Conservation (phyloP, 2,113 vertebrate species). For the Morphnarchus princeps region DNA sequence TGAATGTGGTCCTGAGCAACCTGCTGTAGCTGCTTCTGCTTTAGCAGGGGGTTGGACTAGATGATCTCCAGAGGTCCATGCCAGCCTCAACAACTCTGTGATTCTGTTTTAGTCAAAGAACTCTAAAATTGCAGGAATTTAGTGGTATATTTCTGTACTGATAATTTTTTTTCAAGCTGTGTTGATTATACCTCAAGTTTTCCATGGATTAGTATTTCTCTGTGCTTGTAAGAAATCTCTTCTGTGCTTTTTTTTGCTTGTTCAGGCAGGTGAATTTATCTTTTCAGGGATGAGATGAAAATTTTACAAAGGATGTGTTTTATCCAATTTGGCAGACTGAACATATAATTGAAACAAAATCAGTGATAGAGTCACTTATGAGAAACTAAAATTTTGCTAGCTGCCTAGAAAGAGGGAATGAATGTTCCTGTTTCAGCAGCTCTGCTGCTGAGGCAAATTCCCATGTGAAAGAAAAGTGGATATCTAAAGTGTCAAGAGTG, state of each 20-base stretch:
- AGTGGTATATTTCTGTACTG: background rate
- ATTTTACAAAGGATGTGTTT: background rate
- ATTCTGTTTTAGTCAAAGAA: background rate
- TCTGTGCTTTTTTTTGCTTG: background rate
- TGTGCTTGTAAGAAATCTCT: background rate
- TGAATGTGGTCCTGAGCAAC: background rate
- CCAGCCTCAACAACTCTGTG: background rate
- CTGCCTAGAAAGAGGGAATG: background rate
- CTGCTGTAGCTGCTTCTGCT: background rate
- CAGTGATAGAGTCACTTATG: background rate
- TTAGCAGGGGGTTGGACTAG: background rate
- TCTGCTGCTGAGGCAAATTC: background rate
- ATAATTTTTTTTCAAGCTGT: background rate
- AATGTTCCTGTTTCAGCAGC: background rate
- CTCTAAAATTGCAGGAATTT: background rate
- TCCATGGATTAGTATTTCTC: background rate
- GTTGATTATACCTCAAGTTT: background rate
- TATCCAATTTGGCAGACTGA: conserved; percentile 41
- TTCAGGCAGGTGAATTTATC: conserved; percentile 12
- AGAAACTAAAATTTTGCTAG: background rate
- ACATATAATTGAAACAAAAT: conserved; percentile 40
- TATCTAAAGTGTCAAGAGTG: conserved; percentile 36
- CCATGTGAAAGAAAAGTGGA: background rate
- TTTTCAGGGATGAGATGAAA: conserved; percentile 4
- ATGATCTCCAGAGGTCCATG: background rate